Percentiles rank a stretch among this genome's conserved stretches.
Conservation (phyloP, 2,113 vertebrate species). For the Odocoileus hemionus region DNA sequence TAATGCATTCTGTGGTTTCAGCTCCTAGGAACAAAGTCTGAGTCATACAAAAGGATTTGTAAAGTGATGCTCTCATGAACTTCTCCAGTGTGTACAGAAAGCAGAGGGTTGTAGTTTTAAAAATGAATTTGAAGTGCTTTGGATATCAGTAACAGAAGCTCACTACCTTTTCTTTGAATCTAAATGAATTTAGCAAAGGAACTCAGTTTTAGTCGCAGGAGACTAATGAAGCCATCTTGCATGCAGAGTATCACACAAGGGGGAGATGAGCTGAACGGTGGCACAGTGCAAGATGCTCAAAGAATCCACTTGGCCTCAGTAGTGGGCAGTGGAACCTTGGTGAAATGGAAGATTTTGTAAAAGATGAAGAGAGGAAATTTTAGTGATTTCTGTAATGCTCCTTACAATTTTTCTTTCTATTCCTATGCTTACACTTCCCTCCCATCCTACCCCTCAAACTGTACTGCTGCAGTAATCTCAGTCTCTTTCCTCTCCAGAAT, state of each 20-base stretch:
- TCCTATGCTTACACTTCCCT: neutral
- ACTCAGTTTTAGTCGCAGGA: slow-evolving; percentile 53
- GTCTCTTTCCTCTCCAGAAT: neutral
- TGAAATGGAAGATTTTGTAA: neutral
- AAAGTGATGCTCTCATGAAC: neutral
- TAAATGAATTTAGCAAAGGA: slow-evolving; percentile 38
- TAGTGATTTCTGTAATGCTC: neutral
- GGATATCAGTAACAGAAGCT: neutral
- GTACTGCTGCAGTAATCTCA: neutral
- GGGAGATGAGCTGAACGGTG: neutral
- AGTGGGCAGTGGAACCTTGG: neutral
- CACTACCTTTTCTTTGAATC: neutral
- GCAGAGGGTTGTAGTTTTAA: neutral
- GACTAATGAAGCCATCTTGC: slow-evolving; percentile 50
- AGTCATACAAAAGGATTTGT: neutral
- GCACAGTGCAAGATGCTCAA: neutral
- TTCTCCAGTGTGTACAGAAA: neutral
- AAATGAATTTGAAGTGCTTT: neutral
- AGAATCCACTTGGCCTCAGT: neutral
- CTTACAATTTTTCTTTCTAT: neutral
- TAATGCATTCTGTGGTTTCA: neutral
- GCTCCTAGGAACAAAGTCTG: neutral
- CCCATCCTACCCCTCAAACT: neutral
- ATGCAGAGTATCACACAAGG: neutral
- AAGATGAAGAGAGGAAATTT: neutral